These are phyloP conservation scores for Ophioderma brevispina DNA, from an alignment of 35 echinoderm and acorn worm genomes.

Conservation along the genomic window DNA sequence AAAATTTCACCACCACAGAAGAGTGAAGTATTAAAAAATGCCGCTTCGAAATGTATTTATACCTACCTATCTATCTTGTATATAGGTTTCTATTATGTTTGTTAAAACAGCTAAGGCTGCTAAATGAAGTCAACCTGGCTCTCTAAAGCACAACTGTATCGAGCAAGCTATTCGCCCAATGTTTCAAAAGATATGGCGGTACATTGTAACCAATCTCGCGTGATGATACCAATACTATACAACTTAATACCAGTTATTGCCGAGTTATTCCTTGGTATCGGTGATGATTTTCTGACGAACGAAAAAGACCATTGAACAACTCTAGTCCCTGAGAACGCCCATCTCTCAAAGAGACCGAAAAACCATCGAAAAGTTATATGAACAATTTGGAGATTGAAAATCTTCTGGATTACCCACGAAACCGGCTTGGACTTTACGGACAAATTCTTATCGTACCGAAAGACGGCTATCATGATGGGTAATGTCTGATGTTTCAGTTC, in stretches of 20 bases:
- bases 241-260: conserved; percentile 17
- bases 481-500: no score
- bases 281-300: conserved; percentile 36
- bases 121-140: no score
- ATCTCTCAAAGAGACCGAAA: conserved; percentile 27
- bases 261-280: not conserved
- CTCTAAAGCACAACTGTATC: not conserved
- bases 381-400: not conserved
- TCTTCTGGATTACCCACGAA: not conserved
- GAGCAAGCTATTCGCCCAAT: not conserved
- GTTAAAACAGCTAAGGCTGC: no score
- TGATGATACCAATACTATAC: not conserved
- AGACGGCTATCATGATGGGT: no score
- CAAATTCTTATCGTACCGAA: not conserved
- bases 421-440: not conserved
- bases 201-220: conserved; percentile 19
- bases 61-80: no score
- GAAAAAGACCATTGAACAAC: conserved; percentile 5
- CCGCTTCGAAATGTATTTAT: no score
- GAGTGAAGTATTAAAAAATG: no score
- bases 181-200: conserved; percentile 35
- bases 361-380: conserved; percentile 31
- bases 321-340: conserved; percentile 24
- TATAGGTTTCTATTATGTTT: no score
- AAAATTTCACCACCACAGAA: no score